Evolutionary conservation across 2,113 vertebrate species (phyloP).

Genomic region (Marmota monax): DNA sequence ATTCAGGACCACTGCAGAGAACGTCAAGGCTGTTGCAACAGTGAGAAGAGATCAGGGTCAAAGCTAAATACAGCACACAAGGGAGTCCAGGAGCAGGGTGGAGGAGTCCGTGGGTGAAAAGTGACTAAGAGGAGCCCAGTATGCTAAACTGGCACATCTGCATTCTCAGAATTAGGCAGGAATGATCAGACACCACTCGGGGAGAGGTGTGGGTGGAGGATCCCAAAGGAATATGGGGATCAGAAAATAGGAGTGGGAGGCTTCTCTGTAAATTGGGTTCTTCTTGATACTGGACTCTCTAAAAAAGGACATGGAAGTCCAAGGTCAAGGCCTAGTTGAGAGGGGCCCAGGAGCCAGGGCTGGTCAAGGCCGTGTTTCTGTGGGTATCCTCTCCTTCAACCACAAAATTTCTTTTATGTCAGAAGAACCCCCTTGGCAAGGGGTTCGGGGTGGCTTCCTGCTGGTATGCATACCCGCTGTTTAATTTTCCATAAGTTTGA

Average conservation of each 20-base stretch:
- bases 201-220: neutral
- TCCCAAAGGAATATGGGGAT: neutral
- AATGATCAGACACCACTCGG: no score
- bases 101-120: neutral
- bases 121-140: neutral
- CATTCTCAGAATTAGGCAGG: neutral
- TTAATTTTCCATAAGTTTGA: neutral
- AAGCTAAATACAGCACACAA: neutral
- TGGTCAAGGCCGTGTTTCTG: neutral
- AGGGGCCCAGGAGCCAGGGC: neutral
- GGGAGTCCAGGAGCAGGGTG: neutral
- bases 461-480: fast-evolving
- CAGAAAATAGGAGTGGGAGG: neutral
- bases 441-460: no score
- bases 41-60: neutral
- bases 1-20: neutral
- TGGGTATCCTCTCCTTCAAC: neutral
- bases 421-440: neutral
- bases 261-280: no score
- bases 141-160: neutral
- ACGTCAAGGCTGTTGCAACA: neutral
- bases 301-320: no score
- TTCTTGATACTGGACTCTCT: neutral
- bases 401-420: no score
- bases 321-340: neutral